Percentiles rank a stretch among this genome's conserved stretches.
Conservation (phyloP, 1,140 invertebrate genomes). For the Elymnias hypermnestra region DNA sequence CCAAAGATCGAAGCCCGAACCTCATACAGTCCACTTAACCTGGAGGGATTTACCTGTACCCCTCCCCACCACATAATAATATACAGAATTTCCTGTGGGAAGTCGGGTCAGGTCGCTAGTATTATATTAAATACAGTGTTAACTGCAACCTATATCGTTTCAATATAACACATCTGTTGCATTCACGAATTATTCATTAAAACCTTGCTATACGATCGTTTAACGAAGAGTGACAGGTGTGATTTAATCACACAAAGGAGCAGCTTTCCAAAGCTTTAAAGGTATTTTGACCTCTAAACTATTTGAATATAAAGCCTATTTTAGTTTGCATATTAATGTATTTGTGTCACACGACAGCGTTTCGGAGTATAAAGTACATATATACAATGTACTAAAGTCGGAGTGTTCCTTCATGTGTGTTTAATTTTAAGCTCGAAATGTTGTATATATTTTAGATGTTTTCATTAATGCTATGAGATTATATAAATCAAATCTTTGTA, state of each 20-base stretch:
- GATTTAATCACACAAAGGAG: conserved; percentile 2
- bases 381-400: neutral
- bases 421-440: conserved; percentile 3
- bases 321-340: neutral
- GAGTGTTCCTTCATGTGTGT: neutral
- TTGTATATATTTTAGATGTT: neutral
- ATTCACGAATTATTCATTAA: neutral
- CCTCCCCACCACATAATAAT: too few relatives aligned
- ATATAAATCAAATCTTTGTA: too few relatives aligned
- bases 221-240: conserved; percentile 9
- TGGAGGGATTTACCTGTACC: too few relatives aligned
- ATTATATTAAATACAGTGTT: neutral
- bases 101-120: too few relatives aligned
- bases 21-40: too few relatives aligned
- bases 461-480: neutral
- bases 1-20: too few relatives aligned
- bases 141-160: neutral
- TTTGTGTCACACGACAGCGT: neutral
- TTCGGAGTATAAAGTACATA: neutral
- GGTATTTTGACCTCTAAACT: neutral
- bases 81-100: too few relatives aligned
- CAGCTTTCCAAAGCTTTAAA: neutral
- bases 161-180: neutral
- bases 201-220: neutral
- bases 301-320: neutral